Conservation (phyloP, 2,888 invertebrate genomes). For the Brachypterus glaber region DNA sequence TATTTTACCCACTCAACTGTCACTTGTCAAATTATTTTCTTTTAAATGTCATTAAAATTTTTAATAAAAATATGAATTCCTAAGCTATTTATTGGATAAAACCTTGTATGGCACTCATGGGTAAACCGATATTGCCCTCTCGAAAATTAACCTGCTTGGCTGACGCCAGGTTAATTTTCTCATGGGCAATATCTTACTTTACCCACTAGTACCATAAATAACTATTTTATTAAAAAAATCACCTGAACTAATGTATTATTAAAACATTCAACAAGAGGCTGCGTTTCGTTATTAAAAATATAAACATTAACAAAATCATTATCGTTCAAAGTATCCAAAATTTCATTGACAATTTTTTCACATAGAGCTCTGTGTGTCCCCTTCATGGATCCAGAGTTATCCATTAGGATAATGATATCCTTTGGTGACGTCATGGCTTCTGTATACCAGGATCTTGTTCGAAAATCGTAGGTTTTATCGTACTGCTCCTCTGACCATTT, state of each 20-base stretch:
- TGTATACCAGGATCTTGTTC: constrained; percentile 92
- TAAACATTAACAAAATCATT: constrained; percentile 97
- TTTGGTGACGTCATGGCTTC: constrained; percentile 97
- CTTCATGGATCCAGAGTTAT: constrained; percentile 58
- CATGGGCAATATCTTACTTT: no score
- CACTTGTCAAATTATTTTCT: no score
- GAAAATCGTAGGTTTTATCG: constrained; percentile 79
- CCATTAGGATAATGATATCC: constrained; percentile 67
- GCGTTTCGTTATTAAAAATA: constrained; percentile 73
- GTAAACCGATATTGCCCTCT: no score
- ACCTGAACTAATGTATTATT: constrained; percentile 65
- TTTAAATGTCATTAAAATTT: no score
- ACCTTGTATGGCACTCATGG: no score
- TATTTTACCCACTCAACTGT: no score
- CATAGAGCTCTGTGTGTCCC: constrained; percentile 67
- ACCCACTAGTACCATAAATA: no score
- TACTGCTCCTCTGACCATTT: constrained; percentile 51
- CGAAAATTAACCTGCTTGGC: no score
- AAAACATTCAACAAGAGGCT: constrained; percentile 80
- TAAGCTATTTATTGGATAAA: no score
- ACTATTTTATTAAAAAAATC: constrained; percentile 33
- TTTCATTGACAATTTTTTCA: constrained; percentile 75
- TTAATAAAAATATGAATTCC: no score
- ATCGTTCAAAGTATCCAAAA: constrained; percentile 91
- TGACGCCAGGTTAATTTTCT: no score